Percentiles rank a stretch among this genome's conserved stretches.
phyloP scores from a whole-genome alignment of 2,888 invertebrate species.

The Malthinus seriepunctatus region DNA sequence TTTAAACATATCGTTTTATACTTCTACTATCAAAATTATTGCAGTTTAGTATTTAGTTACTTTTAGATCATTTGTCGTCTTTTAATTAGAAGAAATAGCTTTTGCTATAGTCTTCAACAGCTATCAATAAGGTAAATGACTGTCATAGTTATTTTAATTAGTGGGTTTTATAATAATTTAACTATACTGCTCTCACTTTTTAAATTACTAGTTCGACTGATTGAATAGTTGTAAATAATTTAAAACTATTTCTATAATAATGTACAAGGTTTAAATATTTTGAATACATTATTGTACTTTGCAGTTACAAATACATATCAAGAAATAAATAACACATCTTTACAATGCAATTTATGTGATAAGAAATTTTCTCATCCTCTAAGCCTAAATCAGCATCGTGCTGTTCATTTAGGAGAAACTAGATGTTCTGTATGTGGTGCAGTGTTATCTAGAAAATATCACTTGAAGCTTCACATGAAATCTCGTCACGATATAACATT shows the following conservation, averaged over 20 bases:
- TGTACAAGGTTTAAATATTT: too few relatives aligned
- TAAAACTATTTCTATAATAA: too few relatives aligned
- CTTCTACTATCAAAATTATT: too few relatives aligned
- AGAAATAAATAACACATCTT: background rate
- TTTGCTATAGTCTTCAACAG: too few relatives aligned
- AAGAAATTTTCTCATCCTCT: constrained; percentile 57
- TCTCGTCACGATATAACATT: constrained; percentile 29
- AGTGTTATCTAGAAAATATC: constrained; percentile 54
- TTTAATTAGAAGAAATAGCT: too few relatives aligned
- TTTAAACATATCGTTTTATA: background rate
- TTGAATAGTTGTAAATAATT: too few relatives aligned
- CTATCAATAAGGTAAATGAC: too few relatives aligned
- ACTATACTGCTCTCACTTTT: background rate
- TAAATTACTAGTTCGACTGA: background rate
- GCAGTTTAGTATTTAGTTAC: too few relatives aligned
- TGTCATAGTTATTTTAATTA: background rate
- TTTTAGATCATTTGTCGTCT: too few relatives aligned
- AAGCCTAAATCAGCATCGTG: constrained; percentile 58
- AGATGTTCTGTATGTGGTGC: constrained; percentile 57
- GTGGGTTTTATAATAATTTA: background rate
- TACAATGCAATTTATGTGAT: background rate
- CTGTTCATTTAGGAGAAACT: constrained; percentile 57
- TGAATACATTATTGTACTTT: too few relatives aligned
- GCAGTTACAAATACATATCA: too few relatives aligned
- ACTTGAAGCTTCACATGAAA: constrained; percentile 40